Base-by-base conservation (phyloP, 2,113 vertebrate species). In the Notarius quadriscutis region DNA sequence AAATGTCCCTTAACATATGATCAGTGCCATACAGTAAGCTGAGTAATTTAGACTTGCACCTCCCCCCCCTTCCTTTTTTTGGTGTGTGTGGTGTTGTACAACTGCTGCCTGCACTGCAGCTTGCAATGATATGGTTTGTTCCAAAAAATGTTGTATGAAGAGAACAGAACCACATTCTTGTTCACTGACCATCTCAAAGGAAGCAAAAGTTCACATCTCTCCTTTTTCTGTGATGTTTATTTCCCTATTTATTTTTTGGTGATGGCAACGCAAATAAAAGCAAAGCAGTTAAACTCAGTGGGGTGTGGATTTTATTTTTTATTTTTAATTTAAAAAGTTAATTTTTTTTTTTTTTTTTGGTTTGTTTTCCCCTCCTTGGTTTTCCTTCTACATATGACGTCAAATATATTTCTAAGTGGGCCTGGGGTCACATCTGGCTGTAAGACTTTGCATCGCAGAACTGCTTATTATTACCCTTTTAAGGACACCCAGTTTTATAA, bases 211-310 rank as follows among this genome's bases (percentile, higher is more conserved):
- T 83, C 72, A 84, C 65, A 65, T 50, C 60, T 50, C n/a, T 63
- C 48, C 25, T 82, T 88, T 41, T 89, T 89, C 75, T 89, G 79
- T 83, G 81, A 74, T 86, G 74, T 83, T 86, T 89, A 86, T 82
- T 84, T 87, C 88, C 75, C 63, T 89, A 87, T 89, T 89, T 89
- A 86, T 89, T 89, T 82, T 27, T 82, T 72, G 78, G 79, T 86
- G 79, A 88, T 86, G 82, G 81, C 75, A 87, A 71, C 25, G 57
- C 18, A 78, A 86, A 84, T 84, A 67, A 89, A 89, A 89, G 81
- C 84, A 86, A 85, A 82, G 80, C 48, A 88, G 75, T 62, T 62
- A 41, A 81, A 81, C 34, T 11, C 9, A 6, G 55, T 53, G 50
- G 15, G 41, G 41, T 41, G 41, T 41, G 41, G 41, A 3, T 0